Base-by-base conservation (phyloP, 2,797 vertebrate species). In the Jordanella pulchra region DNA sequence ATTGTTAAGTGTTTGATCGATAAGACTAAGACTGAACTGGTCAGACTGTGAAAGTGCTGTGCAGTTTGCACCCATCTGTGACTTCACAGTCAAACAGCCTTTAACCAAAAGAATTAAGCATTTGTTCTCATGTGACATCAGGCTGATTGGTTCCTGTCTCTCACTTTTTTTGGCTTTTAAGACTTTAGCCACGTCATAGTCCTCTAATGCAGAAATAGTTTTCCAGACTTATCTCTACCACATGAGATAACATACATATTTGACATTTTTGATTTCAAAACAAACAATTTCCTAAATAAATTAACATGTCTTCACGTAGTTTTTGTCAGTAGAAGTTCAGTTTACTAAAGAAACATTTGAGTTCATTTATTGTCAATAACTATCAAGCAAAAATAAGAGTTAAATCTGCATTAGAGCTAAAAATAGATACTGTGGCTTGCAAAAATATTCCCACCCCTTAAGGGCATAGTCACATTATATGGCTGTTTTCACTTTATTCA, bases 1-100 rank as follows among this genome's bases (percentile, higher is more conserved):
- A 93, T 93, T 92, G 86, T 89, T 92, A 92, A 92, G 84, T 86
- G 86, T 91, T 87, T 92, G 87, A 92, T 87, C 77, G 89, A 90
- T 91, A 87, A 77, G 86, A 87, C 74, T 25, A 35, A 87, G 86
- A 84, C 86, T 17, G 77, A 85, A 78, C 75, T 75, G 84, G 80
- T 74, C 81, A 78, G 77, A 80, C 84, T 83, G 72, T 80, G 80
- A 76, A 87, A 25, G 58, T 63, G 77, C 71, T 13, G 66, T 69
- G 72, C 65, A 71, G 65, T 87, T 79, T 81, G 78, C 56, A 58
- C 53, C 35, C 54, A 71, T 86, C 75, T 86, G 81, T 72, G 75
- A 58, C 71, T 75, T 80, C 48, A 70, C 71, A 71, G 61, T 60
- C 51, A 11, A 25, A 42, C 54, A 81, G 80, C 76, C 77, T 42